Conservation (phyloP, 2,888 invertebrate genomes). For the Papilio elwesi region DNA sequence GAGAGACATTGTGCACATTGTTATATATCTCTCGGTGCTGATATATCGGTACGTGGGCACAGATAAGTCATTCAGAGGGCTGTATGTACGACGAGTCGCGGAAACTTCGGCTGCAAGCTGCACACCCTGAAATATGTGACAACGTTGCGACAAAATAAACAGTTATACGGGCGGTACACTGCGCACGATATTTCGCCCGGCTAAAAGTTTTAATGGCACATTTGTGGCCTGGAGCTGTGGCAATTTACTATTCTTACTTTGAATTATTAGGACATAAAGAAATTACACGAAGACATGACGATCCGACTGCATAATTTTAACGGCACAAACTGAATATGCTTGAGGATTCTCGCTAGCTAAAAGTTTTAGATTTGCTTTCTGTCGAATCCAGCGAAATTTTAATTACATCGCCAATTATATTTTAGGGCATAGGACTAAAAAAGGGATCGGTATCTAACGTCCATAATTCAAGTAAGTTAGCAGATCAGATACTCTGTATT, state of each 20-base stretch:
- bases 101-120: slow-evolving; percentile 43
- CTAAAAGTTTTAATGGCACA: slow-evolving; percentile 36
- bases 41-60: slow-evolving; percentile 42
- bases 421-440: too few relatives aligned
- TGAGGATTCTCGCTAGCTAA: neutral
- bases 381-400: too few relatives aligned
- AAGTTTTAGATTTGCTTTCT: too few relatives aligned
- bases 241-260: slow-evolving; percentile 16
- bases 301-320: neutral
- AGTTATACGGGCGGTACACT: slow-evolving; percentile 1
- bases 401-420: too few relatives aligned
- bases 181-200: neutral
- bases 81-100: slow-evolving; percentile 41
- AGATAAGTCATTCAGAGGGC: slow-evolving; percentile 47
- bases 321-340: neutral
- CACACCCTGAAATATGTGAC: slow-evolving; percentile 31
- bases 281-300: neutral
- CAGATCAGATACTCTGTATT: too few relatives aligned
- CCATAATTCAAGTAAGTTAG: too few relatives aligned
- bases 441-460: too few relatives aligned
- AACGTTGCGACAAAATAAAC: slow-evolving; percentile 35
- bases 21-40: slow-evolving; percentile 33
- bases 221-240: slow-evolving; percentile 27
- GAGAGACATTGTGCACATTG: neutral
- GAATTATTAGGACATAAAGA: neutral